Conservation (phyloP, 1,140 invertebrate genomes). For the Bicyclus anynana region DNA sequence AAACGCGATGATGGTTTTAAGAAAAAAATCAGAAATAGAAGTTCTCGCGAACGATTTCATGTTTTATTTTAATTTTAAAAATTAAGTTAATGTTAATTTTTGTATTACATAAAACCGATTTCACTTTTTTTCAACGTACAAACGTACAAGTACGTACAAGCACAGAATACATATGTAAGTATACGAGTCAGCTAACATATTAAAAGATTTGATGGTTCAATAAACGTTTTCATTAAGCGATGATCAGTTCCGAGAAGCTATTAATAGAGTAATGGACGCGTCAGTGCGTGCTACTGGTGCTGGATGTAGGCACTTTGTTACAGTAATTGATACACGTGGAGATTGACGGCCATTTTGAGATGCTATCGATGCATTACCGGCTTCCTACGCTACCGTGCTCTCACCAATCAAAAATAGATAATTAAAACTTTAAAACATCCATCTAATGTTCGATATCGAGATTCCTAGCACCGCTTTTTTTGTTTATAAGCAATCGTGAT, state of each 20-base stretch:
- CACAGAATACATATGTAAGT: no score
- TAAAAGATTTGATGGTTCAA: background rate
- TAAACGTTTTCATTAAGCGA: slow-evolving; percentile 26
- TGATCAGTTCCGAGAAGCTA: slow-evolving; percentile 53
- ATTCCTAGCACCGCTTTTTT: background rate
- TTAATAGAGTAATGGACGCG: slow-evolving; percentile 63
- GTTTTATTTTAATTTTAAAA: no score
- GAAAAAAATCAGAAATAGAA: no score
- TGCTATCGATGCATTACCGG: slow-evolving; percentile 66
- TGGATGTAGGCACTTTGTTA: slow-evolving; percentile 24
- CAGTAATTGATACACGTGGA: slow-evolving; percentile 70
- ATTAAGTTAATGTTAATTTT: no score
- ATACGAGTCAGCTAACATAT: no score
- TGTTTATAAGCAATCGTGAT: no score
- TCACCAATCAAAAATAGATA: background rate
- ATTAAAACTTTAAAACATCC: background rate
- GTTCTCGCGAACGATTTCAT: no score
- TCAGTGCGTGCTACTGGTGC: slow-evolving; percentile 61
- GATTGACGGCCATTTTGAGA: slow-evolving; percentile 71
- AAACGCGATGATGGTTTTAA: no score
- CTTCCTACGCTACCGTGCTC: slow-evolving; percentile 38
- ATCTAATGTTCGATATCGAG: background rate
- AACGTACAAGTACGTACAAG: no score
- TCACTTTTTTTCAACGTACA: no score
- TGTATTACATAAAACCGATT: no score